Evolutionary conservation across 1,140 invertebrate genomes (phyloP), one percentile per base, ranked within the genome.

Genomic region (Pogonomyrmex barbatus): DNA sequence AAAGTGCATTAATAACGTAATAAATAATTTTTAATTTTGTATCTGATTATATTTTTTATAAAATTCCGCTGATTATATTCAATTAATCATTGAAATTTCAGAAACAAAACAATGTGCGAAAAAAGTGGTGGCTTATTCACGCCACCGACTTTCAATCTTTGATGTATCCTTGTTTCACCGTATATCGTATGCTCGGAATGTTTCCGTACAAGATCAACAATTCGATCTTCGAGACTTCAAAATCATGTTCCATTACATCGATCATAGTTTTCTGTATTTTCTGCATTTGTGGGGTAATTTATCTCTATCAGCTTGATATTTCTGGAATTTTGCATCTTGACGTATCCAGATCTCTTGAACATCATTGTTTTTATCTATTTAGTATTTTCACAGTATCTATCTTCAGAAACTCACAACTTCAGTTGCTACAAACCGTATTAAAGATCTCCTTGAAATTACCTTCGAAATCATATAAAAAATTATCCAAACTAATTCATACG

Each of bases 241-340:
- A 56, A 52, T 12, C 3, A 0, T 68, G 36, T 6, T 84, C 73
- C 47, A 36, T 88, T 1, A 77, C 77, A 54, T 92, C 91, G 0
- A 86, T 85, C 9, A 3, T 92, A 0, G 0, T 91, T 2, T 85
- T 84, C 0, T 4, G 62, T 0, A 0, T 87, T 2, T 93, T 79
- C 17, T 10, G 91, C 0, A 2, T 10, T 0, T 42, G 39, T 0
- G 39, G 81, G 0, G 0, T 87, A 1, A 2, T 87, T 0, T 3
- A 86, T 0, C 9, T 93, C 0, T 94, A 93, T 17, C 2, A 90
- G 33, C 88, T 92, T 0, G 85, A 94, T 60, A 47, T 92, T 10
- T 86, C 91, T 0, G 12, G 9, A 0, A 3, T 4, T 0, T 30
- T 70, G 4, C 83, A 84, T 1, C 47, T 78, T 1, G 82, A 54